A percentile compares a stretch with the other conserved stretches of the same genome.
These are phyloP conservation scores for Neotoma lepida DNA, from an alignment of 2,113 vertebrate species.

Conservation along the genomic window DNA sequence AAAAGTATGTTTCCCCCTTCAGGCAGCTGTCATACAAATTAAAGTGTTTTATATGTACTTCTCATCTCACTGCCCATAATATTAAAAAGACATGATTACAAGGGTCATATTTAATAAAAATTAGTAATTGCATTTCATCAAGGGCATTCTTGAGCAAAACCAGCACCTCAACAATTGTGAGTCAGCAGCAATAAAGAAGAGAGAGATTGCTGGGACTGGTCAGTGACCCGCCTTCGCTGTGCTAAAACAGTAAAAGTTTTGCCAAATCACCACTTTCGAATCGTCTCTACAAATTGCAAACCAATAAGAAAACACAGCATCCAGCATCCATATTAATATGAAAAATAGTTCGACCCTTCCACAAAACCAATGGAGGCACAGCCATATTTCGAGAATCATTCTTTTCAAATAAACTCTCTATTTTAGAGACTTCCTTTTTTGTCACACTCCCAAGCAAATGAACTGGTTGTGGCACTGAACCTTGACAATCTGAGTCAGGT, in stretches of 20 bases:
- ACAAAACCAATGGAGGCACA: not conserved
- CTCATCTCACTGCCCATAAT: not conserved
- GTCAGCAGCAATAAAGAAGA: not conserved
- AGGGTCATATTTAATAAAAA: conserved; percentile 15
- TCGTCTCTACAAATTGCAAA: not conserved
- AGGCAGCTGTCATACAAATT: not conserved
- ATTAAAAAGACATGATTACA: not conserved
- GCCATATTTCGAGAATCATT: not conserved
- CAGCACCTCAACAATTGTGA: not conserved
- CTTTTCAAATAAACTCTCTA: not conserved
- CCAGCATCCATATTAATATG: not conserved
- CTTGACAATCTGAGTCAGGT: not conserved
- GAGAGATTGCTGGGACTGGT: rapidly evolving
- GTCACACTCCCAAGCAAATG: not conserved
- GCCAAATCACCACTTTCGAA: not conserved
- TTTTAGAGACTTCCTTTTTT: not conserved
- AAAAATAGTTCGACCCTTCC: not conserved
- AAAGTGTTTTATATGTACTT: not conserved
- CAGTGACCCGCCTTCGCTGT: not conserved
- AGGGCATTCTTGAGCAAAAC: not conserved
- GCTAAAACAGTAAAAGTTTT: not conserved
- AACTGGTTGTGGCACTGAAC: not conserved
- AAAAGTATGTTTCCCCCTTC: not conserved
- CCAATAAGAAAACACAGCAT: not conserved
- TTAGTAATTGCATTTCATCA: not conserved